Percentiles rank a stretch among this genome's conserved stretches.
Evolutionary conservation across 2,797 vertebrate genomes (phyloP).

Genomic region (Tokudaia tokunoshimensis): DNA sequence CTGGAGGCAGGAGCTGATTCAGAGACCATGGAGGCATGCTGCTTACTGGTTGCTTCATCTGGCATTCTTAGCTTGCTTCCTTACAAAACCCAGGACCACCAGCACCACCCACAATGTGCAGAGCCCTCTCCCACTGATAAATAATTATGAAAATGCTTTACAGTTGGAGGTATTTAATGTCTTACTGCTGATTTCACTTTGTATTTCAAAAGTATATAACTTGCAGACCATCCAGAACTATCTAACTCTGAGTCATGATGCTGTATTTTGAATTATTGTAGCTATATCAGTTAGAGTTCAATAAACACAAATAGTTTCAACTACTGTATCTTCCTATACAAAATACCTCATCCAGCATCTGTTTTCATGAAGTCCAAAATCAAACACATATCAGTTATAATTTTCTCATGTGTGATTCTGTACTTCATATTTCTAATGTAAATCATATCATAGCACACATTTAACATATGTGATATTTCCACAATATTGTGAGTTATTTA

Average conservation of each 20-base stretch:
- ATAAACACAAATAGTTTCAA: not conserved
- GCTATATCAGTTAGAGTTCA: not conserved
- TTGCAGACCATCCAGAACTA: not conserved
- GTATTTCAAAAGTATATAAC: not conserved
- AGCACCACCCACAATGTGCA: not conserved
- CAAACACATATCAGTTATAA: not conserved
- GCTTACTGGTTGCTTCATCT: not conserved
- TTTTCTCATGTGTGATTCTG: not conserved
- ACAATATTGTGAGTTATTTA: not conserved
- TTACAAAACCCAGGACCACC: not conserved
- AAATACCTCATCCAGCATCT: not conserved
- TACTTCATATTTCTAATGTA: not conserved
- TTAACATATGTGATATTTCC: not conserved
- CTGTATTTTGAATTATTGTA: not conserved
- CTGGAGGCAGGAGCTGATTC: not conserved
- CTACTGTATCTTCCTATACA: not conserved
- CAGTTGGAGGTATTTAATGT: not conserved
- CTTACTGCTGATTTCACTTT: not conserved
- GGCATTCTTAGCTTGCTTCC: not conserved
- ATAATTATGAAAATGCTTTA: not conserved
- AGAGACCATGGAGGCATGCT: not conserved
- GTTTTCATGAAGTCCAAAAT: not conserved
- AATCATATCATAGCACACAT: not conserved
- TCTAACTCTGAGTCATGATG: not conserved
- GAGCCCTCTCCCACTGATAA: not conserved